Evolutionary conservation across 1,140 invertebrate genomes (phyloP).

Genomic region (Musca vetustissima): DNA sequence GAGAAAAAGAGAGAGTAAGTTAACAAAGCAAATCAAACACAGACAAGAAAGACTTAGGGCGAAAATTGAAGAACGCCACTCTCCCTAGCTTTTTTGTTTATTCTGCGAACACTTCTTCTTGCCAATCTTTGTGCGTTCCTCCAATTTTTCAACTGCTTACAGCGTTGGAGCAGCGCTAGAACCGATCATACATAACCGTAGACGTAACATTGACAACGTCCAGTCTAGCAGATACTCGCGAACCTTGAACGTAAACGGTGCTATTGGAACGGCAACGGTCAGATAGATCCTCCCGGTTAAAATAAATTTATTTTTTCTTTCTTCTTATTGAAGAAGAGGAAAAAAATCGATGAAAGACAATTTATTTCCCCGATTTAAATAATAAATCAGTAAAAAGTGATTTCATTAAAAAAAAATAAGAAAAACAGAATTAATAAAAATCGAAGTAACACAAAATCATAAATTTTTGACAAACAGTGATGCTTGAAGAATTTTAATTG

Average conservation of each 20-base stretch:
- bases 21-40: background rate
- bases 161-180: background rate
- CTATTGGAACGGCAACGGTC: slow-evolving; percentile 29
- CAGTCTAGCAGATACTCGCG: slow-evolving; percentile 48
- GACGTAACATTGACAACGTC: slow-evolving; percentile 41
- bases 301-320: no score
- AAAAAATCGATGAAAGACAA: background rate
- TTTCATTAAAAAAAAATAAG: background rate
- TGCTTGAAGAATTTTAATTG: no score
- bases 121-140: slow-evolving; percentile 3
- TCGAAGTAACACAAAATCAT: no score
- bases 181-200: slow-evolving; percentile 38
- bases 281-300: background rate
- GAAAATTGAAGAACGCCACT: background rate
- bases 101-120: background rate
- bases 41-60: background rate
- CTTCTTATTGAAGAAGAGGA: no score
- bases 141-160: background rate
- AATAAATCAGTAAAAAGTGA: background rate
- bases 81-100: no score
- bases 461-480: no score
- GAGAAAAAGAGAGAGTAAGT: background rate
- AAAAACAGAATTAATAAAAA: background rate
- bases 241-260: slow-evolving; percentile 46
- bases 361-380: background rate